phyloP scores from a whole-genome alignment of 2,888 invertebrate genomes.

The Oscheius sp. region DNA sequence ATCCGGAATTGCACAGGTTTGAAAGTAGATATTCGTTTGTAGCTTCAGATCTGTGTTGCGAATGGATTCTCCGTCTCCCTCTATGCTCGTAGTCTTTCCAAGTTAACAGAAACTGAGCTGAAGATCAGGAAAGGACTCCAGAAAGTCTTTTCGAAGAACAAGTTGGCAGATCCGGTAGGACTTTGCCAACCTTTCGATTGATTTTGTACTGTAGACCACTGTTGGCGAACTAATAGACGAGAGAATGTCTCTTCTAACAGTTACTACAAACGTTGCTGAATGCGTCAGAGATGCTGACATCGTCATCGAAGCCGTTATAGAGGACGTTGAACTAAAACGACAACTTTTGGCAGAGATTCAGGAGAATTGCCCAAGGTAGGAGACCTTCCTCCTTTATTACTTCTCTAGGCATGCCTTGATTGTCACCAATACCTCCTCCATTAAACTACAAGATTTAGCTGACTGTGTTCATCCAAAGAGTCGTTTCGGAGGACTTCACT shows the following conservation, averaged over 20 bases:
- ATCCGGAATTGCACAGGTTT: constrained; percentile 65
- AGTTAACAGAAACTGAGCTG: constrained; percentile 79
- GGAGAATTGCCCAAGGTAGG: constrained; percentile 74
- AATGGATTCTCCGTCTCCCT: constrained; percentile 84
- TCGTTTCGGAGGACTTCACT: constrained; percentile 85
- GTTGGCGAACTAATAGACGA: neutral
- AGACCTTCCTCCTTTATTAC: neutral
- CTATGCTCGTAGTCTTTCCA: constrained; percentile 81
- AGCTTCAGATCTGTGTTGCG: constrained; percentile 81
- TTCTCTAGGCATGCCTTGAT: constrained; percentile 80
- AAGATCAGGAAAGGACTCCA: constrained; percentile 41
- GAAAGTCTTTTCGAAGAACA: constrained; percentile 38
- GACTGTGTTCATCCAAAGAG: constrained; percentile 71
- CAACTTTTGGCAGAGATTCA: constrained; percentile 81
- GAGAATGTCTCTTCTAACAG: constrained; percentile 4
- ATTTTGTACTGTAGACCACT: neutral
- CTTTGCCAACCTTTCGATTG: neutral
- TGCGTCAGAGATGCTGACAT: constrained; percentile 79
- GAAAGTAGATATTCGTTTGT: neutral
- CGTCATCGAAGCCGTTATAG: constrained; percentile 86
- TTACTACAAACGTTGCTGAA: constrained; percentile 60
- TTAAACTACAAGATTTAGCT: constrained; percentile 82
- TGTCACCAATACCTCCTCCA: constrained; percentile 87
- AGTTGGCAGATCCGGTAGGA: constrained; percentile 17
- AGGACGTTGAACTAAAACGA: constrained; percentile 82